A percentile compares a stretch with the other conserved stretches of the same genome.
phyloP scores from a whole-genome alignment of 2,888 invertebrate genomes.

The Drosophila paranaensis region DNA sequence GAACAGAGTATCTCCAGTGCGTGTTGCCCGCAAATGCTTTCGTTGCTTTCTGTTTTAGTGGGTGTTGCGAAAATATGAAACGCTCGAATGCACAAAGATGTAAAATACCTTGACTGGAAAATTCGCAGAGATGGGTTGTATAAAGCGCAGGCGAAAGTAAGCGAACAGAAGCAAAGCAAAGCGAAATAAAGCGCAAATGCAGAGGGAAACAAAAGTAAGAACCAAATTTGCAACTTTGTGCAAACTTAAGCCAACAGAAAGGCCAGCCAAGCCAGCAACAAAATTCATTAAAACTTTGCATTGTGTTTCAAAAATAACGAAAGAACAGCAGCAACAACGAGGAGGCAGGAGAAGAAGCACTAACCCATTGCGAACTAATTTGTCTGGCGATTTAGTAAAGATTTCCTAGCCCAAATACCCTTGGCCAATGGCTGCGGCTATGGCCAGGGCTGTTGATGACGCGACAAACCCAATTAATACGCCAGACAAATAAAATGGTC shows the following conservation, averaged over 20 bases:
- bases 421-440: neutral
- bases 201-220: constrained; percentile 54
- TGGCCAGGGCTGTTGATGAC: constrained; percentile 60
- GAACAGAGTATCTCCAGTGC: constrained; percentile 7
- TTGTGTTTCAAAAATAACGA: constrained; percentile 62
- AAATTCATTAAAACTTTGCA: constrained; percentile 77
- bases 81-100: constrained; percentile 68
- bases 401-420: constrained; percentile 34
- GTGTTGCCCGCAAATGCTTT: neutral
- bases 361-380: constrained; percentile 74
- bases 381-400: constrained; percentile 74
- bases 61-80: constrained; percentile 58
- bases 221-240: constrained; percentile 52
- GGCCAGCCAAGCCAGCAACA: constrained; percentile 49
- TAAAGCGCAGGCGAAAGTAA: constrained; percentile 33
- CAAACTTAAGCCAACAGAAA: constrained; percentile 67
- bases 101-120: constrained; percentile 73
- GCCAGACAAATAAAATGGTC: constrained; percentile 77
- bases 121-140: constrained; percentile 46
- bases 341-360: constrained; percentile 6
- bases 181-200: constrained; percentile 47
- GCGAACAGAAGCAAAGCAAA: constrained; percentile 42
- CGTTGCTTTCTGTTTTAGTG: constrained; percentile 8
- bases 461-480: constrained; percentile 81
- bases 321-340: constrained; percentile 4